phyloP scores from a whole-genome alignment of 2,113 vertebrate genomes.

The Rana temporaria region DNA sequence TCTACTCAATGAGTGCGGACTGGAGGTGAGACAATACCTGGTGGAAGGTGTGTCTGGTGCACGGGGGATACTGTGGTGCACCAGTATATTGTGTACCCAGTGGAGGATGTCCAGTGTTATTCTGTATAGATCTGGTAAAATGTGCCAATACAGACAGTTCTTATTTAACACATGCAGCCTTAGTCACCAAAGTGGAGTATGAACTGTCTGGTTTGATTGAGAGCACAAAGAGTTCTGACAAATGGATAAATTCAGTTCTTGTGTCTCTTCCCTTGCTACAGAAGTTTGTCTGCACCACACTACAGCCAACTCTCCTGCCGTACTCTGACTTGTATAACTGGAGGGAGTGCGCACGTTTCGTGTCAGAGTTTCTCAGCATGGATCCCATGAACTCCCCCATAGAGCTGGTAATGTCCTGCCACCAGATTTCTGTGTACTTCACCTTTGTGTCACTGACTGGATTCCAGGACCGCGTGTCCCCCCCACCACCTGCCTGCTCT shows the following conservation, averaged over 20 bases:
- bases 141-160: too few species aligned
- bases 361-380: constrained; percentile 82
- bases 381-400: constrained; percentile 75
- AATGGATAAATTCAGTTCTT: background rate
- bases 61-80: background rate
- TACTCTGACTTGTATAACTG: constrained; percentile 79
- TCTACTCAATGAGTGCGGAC: constrained; percentile 82
- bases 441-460: too few species aligned
- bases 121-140: too few species aligned
- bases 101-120: too few species aligned
- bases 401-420: constrained; percentile 70
- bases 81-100: too few species aligned
- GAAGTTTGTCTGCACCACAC: constrained; percentile 91
- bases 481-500: too few species aligned
- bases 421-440: background rate
- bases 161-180: too few species aligned
- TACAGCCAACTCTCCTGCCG: constrained; percentile 77
- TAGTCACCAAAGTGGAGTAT: too few species aligned
- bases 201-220: background rate
- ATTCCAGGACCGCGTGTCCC: too few species aligned
- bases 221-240: background rate
- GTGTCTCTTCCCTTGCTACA: constrained; percentile 58
- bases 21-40: constrained; percentile 72
- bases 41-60: background rate
- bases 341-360: constrained; percentile 83